Base-by-base conservation (phyloP, 2,888 invertebrate genomes). In the Parthenolecanium corni region DNA sequence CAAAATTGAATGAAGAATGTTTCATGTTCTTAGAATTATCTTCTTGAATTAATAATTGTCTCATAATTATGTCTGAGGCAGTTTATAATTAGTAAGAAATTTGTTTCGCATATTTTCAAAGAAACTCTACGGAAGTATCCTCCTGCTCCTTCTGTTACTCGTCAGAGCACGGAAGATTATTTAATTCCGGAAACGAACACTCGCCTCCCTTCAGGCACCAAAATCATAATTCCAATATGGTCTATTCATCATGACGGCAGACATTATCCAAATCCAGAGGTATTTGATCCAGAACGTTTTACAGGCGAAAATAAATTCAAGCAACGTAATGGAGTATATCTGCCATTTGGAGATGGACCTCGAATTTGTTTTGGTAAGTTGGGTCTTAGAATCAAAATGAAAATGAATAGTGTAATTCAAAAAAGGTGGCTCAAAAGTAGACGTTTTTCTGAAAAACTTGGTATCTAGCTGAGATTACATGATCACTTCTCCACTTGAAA, bases 261-360 rank as follows among this genome's bases (percentile, higher is more conserved):
- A 1, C 74, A 78, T 68, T 82, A 79, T 67, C 79, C 80, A 0
- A 75, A 83, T 9, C 84, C 84, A 0, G 75, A 80, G 1, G 74
- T 75, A 38, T 83, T 83, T 65, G 76, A 78, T 56, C 83, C 83
- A 0, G 80, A 82, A 23, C 74, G 82, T 66, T 83, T 82, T 71
- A 71, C 75, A 0, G 72, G 75, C 6, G 77, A 78, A 64, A 77
- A 77, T 31, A 79, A 79, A 66, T 73, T 76, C 0, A 74, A 74
- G 46, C 71, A 80, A 51, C 78, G 79, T 52, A 76, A 75, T 0
- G 78, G 75, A 66, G 74, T 76, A 62, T 79, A 77, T 76, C 73
- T 79, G 73, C 79, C 80, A 0, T 80, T 80, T 69, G 80, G 80
- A 2, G 79, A 79, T 69, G 80, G 80, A 1, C 79, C 79, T 6